phyloP scores from a whole-genome alignment of 2,888 invertebrate species.

The Tribolium freemani region DNA sequence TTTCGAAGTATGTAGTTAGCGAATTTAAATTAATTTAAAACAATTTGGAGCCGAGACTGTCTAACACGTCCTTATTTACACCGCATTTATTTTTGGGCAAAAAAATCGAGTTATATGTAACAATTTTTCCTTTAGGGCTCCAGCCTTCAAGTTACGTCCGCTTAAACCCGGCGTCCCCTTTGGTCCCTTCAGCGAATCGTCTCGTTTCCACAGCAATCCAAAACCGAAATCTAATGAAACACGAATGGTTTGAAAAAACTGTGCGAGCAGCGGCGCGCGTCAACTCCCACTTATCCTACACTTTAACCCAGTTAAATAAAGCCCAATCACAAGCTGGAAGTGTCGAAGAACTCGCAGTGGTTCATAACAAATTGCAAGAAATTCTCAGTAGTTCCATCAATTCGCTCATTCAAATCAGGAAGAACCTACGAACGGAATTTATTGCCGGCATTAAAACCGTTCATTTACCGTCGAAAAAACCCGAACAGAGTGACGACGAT shows the following conservation, averaged over 20 bases:
- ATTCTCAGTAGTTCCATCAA: conserved; percentile 71
- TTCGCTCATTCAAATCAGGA: conserved; percentile 71
- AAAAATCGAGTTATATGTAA: too few relatives aligned
- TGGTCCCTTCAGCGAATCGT: background rate
- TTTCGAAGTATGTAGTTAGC: too few relatives aligned
- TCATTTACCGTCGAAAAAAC: conserved; percentile 69
- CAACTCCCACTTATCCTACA: conserved; percentile 71
- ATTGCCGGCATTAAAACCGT: conserved; percentile 68
- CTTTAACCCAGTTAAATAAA: conserved; percentile 71
- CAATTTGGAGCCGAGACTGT: too few relatives aligned
- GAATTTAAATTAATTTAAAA: too few relatives aligned
- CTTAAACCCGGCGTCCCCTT: too few relatives aligned
- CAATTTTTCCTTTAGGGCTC: too few relatives aligned
- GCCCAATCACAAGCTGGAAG: conserved; percentile 69
- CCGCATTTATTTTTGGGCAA: too few relatives aligned
- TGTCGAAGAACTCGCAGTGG: conserved; percentile 69
- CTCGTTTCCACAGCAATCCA: background rate
- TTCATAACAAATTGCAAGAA: conserved; percentile 72
- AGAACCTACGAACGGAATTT: conserved; percentile 70
- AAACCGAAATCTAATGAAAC: conserved; percentile 48
- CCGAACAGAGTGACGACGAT: conserved; percentile 65
- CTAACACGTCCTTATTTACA: too few relatives aligned
- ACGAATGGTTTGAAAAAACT: conserved; percentile 75
- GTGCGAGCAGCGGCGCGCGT: conserved; percentile 72
- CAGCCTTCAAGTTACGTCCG: too few relatives aligned